phyloP scores from a whole-genome alignment of 1,140 invertebrate genomes.

The Palaemon carinicauda region DNA sequence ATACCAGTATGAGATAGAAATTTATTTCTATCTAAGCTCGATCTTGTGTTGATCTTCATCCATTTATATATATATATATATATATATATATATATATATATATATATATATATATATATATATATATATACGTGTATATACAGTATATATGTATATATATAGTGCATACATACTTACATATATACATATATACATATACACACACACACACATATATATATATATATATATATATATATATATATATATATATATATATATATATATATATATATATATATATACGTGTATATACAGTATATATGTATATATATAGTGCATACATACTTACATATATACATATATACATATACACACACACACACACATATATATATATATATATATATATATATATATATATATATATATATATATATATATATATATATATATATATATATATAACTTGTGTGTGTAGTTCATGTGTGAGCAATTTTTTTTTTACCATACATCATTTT shows the following conservation, averaged over 20 bases:
- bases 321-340: neutral
- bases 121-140: too few relatives aligned
- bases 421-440: neutral
- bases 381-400: neutral
- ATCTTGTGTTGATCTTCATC: too few relatives aligned
- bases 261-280: neutral
- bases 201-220: neutral
- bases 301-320: neutral
- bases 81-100: too few relatives aligned
- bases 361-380: neutral
- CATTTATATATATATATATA: too few relatives aligned
- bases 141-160: too few relatives aligned
- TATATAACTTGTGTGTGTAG: neutral
- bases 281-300: neutral
- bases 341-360: neutral
- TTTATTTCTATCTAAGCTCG: too few relatives aligned
- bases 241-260: neutral
- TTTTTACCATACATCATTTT: too few relatives aligned
- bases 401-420: neutral
- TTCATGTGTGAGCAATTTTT: too few relatives aligned
- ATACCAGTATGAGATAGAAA: too few relatives aligned
- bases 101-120: too few relatives aligned
- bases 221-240: neutral
- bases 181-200: too few relatives aligned
- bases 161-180: too few relatives aligned